Percentiles rank a stretch among this genome's conserved stretches.
Conservation (phyloP, 1,140 invertebrate genomes). For the Leptestheria dahalacensis region DNA sequence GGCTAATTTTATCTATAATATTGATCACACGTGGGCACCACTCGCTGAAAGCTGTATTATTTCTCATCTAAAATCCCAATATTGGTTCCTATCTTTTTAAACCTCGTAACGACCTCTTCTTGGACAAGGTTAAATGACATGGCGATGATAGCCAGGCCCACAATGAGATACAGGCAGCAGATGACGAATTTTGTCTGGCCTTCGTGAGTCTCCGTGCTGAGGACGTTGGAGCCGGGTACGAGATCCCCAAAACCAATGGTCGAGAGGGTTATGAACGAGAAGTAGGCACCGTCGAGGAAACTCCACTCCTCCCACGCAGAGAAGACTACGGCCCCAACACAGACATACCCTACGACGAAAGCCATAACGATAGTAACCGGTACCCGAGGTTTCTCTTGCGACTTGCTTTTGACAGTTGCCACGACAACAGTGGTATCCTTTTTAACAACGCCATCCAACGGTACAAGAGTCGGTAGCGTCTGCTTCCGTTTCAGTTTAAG, state of each 20-base stretch:
- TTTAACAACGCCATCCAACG: too few relatives aligned
- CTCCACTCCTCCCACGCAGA: conserved; percentile 67
- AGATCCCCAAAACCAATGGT: conserved; percentile 65
- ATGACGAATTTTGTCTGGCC: conserved; percentile 53
- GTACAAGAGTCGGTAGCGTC: too few relatives aligned
- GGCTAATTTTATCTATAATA: too few relatives aligned
- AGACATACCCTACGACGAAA: conserved; percentile 51
- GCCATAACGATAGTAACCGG: conserved; percentile 53
- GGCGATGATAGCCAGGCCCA: conserved; percentile 74
- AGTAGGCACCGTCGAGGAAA: conserved; percentile 82
- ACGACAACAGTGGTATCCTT: too few relatives aligned
- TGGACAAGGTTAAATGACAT: conserved; percentile 87
- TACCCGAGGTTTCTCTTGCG: conserved; percentile 33
- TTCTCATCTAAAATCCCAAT: conserved; percentile 11
- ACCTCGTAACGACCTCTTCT: conserved; percentile 52
- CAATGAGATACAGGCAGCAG: conserved; percentile 68
- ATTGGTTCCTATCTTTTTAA: conserved; percentile 4
- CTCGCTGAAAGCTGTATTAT: neutral
- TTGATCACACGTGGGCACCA: too few relatives aligned
- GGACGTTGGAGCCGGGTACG: conserved; percentile 49
- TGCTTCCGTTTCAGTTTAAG: too few relatives aligned
- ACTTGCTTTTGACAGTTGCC: conserved; percentile 21
- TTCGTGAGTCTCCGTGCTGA: conserved; percentile 30
- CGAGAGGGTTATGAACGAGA: conserved; percentile 77
- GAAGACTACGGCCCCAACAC: conserved; percentile 74